Evolutionary conservation across 64 coral and sea anemone genomes (phyloP).

Genomic region (Catalaphyllia jardinei): DNA sequence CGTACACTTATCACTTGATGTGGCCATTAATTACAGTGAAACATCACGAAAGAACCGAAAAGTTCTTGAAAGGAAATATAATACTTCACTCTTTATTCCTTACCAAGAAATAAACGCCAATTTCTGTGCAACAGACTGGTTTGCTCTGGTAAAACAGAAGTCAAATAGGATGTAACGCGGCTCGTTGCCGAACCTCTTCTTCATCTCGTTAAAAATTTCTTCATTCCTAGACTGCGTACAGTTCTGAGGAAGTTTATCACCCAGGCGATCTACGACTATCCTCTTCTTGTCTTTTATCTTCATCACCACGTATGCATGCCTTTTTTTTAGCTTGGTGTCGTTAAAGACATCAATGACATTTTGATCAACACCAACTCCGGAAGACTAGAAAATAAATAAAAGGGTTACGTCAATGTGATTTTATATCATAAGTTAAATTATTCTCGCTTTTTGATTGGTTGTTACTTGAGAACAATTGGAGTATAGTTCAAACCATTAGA

Average conservation of each 20-base stretch:
- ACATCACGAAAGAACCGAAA: too few relatives aligned
- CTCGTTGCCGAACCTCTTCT: background rate
- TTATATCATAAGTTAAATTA: too few relatives aligned
- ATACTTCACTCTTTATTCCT: background rate
- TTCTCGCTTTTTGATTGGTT: too few relatives aligned
- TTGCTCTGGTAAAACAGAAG: conserved; percentile 30
- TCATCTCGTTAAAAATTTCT: conserved; percentile 32
- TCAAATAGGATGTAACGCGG: conserved; percentile 43
- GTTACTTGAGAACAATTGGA: too few relatives aligned
- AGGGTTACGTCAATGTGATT: too few relatives aligned
- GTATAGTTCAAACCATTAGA: too few relatives aligned
- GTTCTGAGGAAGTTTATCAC: conserved; percentile 23
- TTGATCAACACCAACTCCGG: conserved; percentile 30
- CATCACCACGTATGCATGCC: conserved; percentile 42
- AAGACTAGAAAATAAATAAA: background rate
- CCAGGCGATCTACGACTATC: conserved; percentile 15
- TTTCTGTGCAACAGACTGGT: conserved; percentile 12
- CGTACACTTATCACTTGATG: too few relatives aligned
- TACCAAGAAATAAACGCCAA: conserved; percentile 30
- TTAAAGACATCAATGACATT: conserved; percentile 2
- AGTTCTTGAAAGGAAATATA: too few relatives aligned
- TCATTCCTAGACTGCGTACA: conserved; percentile 15
- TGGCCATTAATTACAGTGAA: too few relatives aligned
- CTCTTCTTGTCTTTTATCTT: conserved; percentile 39
- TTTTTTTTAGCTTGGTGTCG: conserved; percentile 30